A percentile compares a stretch with the other conserved stretches of the same genome.
Conservation (phyloP, 2,888 invertebrate genomes). For the Scaptomyza flava region DNA sequence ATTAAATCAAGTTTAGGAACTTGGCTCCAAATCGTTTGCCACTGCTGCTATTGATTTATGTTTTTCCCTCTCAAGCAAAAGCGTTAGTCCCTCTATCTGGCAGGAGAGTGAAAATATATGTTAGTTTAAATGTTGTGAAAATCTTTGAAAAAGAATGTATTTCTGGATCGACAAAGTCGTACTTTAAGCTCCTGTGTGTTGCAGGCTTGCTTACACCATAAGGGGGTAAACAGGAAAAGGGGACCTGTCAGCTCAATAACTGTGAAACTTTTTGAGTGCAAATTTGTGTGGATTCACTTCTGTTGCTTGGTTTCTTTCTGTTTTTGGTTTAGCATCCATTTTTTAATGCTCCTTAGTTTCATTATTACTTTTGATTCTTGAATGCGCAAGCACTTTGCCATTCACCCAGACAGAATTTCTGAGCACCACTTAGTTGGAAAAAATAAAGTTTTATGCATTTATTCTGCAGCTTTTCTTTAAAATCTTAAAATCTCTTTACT, state of each 20-base stretch:
- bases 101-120: constrained; percentile 36
- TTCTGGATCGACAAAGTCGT: constrained; percentile 34
- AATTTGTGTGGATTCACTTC: constrained; percentile 60
- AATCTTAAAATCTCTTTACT: constrained; percentile 9
- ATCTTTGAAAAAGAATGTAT: constrained; percentile 33
- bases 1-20: constrained; percentile 74
- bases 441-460: constrained; percentile 23
- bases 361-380: constrained; percentile 62
- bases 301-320: constrained; percentile 40
- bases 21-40: constrained; percentile 57
- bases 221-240: background rate
- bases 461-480: constrained; percentile 1
- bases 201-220: constrained; percentile 32
- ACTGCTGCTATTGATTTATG: constrained; percentile 71
- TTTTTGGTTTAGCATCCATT: constrained; percentile 20
- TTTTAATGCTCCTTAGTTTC: constrained; percentile 35
- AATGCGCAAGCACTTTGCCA: constrained; percentile 41
- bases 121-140: constrained; percentile 65
- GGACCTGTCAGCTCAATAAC: constrained; percentile 33
- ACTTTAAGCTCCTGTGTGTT: constrained; percentile 44
- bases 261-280: constrained; percentile 60
- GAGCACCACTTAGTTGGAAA: constrained; percentile 7
- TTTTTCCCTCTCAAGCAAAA: constrained; percentile 28
- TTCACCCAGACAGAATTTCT: background rate
- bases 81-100: constrained; percentile 11